Conservation (phyloP, 2,888 invertebrate genomes). For the Euzetes globulus region DNA sequence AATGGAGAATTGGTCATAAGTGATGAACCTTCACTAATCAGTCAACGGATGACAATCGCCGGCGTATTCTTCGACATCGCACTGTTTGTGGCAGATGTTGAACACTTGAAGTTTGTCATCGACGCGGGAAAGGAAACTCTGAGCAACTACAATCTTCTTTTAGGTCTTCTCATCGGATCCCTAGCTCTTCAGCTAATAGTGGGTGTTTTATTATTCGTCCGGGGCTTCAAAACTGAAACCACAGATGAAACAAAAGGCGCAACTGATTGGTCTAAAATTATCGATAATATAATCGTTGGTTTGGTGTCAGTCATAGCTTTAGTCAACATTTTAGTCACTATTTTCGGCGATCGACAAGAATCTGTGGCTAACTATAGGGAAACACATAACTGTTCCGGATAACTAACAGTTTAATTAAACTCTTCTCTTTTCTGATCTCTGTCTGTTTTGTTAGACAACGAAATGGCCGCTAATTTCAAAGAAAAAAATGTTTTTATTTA, state of each 20-base stretch:
- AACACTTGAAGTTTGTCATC: constrained; percentile 40
- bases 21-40: not conserved
- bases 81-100: constrained; percentile 41
- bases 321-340: constrained; percentile 40
- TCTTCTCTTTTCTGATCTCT: no score
- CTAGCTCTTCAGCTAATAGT: constrained; percentile 38
- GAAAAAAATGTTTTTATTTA: no score
- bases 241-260: not conserved
- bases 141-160: constrained; percentile 37
- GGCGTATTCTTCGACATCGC: constrained; percentile 42
- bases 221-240: constrained; percentile 37
- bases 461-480: no score
- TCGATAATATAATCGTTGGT: constrained; percentile 40
- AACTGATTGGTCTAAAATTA: constrained; percentile 33
- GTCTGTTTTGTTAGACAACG: no score
- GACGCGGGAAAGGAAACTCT: constrained; percentile 37
- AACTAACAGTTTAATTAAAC: no score
- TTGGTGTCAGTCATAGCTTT: constrained; percentile 41
- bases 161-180: constrained; percentile 38
- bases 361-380: no score
- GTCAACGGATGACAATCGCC: constrained; percentile 40
- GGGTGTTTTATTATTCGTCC: not conserved
- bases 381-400: no score
- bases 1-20: no score
- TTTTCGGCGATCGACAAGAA: constrained; percentile 32